Evolutionary conservation across 2,888 invertebrate genomes (phyloP), one percentile per base, ranked within the genome.

Genomic region (Scaptodrosophila latifasciaeformis): DNA sequence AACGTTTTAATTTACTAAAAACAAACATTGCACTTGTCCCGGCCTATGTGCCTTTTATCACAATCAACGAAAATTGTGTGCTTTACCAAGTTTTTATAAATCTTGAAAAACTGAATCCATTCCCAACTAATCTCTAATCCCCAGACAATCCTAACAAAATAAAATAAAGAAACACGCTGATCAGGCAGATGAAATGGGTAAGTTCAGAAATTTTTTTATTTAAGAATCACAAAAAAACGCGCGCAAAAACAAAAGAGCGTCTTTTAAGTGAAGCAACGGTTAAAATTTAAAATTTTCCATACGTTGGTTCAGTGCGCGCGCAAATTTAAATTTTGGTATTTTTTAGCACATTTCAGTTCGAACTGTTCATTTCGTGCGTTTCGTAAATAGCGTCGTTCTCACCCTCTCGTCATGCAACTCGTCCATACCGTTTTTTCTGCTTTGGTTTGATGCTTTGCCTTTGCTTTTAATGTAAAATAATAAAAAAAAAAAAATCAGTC

Each of bases 11-110:
- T 48, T 57, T 67, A 49, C 67, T 79, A 71, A 67, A 67, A 64
- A 83, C 83, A 80, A 89, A 89, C 89, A 90, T 90, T 90, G 90
- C 90, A 90, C 90, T 90, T 89, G 90, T 90, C 90, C 90, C 90
- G 90, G 90, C 90, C 90, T 89, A 90, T 89, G 79, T 85, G 88
- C 85, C 85, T 59, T 82, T 67, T 79, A 18, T 37, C 4, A 27
- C 62, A 49, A 63, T 35, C 44, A 39, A 27, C 42, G 31, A 24
- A n/a, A n/a, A n/a, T n/a, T n/a, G n/a, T n/a, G n/a, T n/a, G n/a
- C n/a, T n/a, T 7, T 29, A 29, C 13, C 4, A 34, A 34, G 5
- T 4, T 9, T n/a, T 34, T 13, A 34, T 34, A n/a, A 34, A 12
- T 12, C 5, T 5, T 34, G 4, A 13, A 5, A 34, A 34, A 34